phyloP scores from a whole-genome alignment of 2,888 invertebrate species.

The Agonopterix arenella region DNA sequence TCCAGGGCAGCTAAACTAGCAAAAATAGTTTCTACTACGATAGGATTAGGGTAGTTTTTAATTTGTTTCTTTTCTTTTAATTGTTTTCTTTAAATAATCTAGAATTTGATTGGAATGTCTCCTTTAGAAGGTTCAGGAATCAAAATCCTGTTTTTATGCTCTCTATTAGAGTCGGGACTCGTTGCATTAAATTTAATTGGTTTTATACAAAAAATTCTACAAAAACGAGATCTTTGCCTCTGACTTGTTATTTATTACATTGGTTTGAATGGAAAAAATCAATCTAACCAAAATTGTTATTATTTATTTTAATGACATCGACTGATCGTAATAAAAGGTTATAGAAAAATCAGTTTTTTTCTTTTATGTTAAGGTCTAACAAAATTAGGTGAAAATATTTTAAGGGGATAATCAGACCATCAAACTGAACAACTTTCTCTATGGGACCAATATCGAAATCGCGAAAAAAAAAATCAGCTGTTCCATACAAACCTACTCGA shows the following conservation, averaged over 20 bases:
- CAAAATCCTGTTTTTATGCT: not conserved
- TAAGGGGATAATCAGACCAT: too few relatives aligned
- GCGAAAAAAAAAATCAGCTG: too few relatives aligned
- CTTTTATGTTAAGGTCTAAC: too few relatives aligned
- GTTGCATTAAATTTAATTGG: not conserved
- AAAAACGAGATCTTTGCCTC: not conserved
- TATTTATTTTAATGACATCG: slow-evolving; percentile 37
- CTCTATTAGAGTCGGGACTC: not conserved
- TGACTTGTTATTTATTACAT: not conserved
- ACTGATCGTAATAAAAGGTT: slow-evolving; percentile 39
- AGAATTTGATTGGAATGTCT: not conserved
- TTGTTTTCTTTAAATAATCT: not conserved
- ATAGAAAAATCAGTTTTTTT: too few relatives aligned
- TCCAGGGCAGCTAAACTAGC: slow-evolving; percentile 45
- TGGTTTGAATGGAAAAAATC: slow-evolving; percentile 7
- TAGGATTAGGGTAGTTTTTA: not conserved
- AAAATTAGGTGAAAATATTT: too few relatives aligned
- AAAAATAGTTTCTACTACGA: not conserved
- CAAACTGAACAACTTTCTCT: too few relatives aligned
- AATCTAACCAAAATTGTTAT: slow-evolving; percentile 12
- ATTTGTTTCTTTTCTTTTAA: not conserved
- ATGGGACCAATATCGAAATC: too few relatives aligned
- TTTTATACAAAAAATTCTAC: not conserved
- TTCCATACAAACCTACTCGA: too few relatives aligned
- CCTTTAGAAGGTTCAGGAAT: not conserved